These are phyloP conservation scores for Calypte anna DNA, from an alignment of 2,113 vertebrate genomes.

Conservation along the genomic window DNA sequence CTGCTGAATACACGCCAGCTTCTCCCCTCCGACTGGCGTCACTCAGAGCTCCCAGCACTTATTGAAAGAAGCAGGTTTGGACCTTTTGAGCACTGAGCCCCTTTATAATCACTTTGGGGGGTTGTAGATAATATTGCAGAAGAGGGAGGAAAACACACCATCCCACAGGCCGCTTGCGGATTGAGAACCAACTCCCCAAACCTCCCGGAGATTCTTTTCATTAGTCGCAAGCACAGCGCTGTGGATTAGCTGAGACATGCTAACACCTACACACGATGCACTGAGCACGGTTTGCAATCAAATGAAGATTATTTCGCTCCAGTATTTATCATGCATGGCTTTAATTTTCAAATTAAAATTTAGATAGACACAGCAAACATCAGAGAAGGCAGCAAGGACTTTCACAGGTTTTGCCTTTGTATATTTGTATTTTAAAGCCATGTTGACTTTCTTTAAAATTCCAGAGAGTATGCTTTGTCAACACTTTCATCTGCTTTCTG, in stretches of 20 bases:
- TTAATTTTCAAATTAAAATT: constrained; percentile 69
- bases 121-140: constrained; percentile 3
- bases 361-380: constrained; percentile 39
- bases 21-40: background rate
- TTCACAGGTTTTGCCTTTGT: constrained; percentile 2
- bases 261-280: constrained; percentile 48
- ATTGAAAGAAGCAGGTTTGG: background rate
- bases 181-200: constrained; percentile 50
- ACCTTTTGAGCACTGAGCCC: constrained; percentile 33
- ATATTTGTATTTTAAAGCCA: constrained; percentile 49
- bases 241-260: constrained; percentile 36
- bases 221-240: background rate
- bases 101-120: background rate
- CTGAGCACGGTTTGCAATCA: constrained; percentile 9
- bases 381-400: constrained; percentile 4
- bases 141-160: background rate
- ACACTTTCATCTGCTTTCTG: constrained; percentile 17
- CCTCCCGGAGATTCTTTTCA: constrained; percentile 53
- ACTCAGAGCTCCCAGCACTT: background rate
- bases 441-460: background rate
- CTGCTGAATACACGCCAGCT: background rate
- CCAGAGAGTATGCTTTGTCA: constrained; percentile 9
- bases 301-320: constrained; percentile 50
- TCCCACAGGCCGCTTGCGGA: background rate
- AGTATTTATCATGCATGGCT: constrained; percentile 45